Percentiles rank a stretch among this genome's conserved stretches.
phyloP scores from a whole-genome alignment of 2,888 invertebrate species.

The Conus canariensis region DNA sequence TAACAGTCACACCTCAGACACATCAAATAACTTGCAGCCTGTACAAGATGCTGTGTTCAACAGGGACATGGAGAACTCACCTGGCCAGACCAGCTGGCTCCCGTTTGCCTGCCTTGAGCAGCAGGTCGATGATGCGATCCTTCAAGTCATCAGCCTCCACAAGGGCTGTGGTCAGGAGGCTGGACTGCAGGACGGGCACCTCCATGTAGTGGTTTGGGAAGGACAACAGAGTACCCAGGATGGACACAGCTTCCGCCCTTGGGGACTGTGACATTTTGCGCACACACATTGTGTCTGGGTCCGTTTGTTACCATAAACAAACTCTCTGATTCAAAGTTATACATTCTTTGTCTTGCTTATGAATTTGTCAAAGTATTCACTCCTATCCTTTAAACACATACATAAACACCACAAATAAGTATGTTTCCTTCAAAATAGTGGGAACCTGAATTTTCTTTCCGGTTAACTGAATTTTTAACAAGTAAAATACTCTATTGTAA shows the following conservation, averaged over 20 bases:
- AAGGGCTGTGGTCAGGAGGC: constrained; percentile 52
- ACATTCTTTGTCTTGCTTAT: not conserved
- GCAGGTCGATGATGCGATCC: constrained; percentile 93
- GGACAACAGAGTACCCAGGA: constrained; percentile 91
- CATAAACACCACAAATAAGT: too few species aligned
- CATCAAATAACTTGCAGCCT: too few species aligned
- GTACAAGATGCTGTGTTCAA: too few species aligned
- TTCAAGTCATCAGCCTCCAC: constrained; percentile 87
- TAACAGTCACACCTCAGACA: too few species aligned
- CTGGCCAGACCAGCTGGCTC: constrained; percentile 93
- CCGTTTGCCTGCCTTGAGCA: constrained; percentile 91
- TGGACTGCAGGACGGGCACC: constrained; percentile 85
- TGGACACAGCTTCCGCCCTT: constrained; percentile 92
- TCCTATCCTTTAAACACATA: too few species aligned
- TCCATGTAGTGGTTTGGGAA: constrained; percentile 87
- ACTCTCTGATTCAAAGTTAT: too few species aligned
- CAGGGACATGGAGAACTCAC: constrained; percentile 73
- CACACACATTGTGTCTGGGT: not conserved
- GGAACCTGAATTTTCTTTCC: too few species aligned
- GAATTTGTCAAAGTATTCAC: not conserved
- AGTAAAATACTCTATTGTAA: too few species aligned
- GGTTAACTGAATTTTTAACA: too few species aligned
- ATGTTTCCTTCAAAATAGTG: too few species aligned
- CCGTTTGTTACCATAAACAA: not conserved
- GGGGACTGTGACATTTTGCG: constrained; percentile 83